Conservation (phyloP, 2,888 invertebrate genomes). For the Lissocephala sabroskyi region DNA sequence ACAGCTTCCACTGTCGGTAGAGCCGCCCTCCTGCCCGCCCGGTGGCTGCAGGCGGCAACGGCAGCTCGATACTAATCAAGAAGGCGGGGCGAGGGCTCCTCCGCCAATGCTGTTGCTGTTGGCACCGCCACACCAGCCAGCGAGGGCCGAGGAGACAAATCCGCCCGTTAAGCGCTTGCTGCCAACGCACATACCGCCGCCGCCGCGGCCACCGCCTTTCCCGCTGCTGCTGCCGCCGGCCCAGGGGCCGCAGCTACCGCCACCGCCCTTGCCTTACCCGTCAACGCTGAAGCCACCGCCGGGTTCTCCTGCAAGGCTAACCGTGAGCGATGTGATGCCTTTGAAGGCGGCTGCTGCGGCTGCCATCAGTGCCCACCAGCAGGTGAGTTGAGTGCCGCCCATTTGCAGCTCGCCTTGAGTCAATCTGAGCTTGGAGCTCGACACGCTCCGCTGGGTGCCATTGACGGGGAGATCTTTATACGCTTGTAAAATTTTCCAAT, state of each 20-base stretch:
- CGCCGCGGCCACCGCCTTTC: slow-evolving; percentile 64
- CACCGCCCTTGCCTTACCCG: slow-evolving; percentile 42
- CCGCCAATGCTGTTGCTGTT: slow-evolving; percentile 6
- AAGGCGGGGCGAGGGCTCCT: too few relatives aligned
- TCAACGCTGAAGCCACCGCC: neutral
- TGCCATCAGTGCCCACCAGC: slow-evolving; percentile 54
- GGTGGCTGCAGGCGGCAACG: slow-evolving; percentile 24
- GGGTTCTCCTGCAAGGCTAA: neutral
- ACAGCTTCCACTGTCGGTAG: slow-evolving; percentile 12
- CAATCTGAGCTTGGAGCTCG: too few relatives aligned
- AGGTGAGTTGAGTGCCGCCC: slow-evolving; percentile 64
- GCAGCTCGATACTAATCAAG: too few relatives aligned
- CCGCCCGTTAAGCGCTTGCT: neutral
- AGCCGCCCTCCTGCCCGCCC: slow-evolving; percentile 11
- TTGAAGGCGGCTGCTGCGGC: slow-evolving; percentile 45
- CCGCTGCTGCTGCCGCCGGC: slow-evolving; percentile 38
- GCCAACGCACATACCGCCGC: slow-evolving; percentile 10
- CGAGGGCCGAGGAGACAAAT: too few relatives aligned
- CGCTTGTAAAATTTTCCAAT: slow-evolving; percentile 40
- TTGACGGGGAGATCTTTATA: slow-evolving; percentile 28
- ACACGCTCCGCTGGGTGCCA: slow-evolving; percentile 14
- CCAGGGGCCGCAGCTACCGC: slow-evolving; percentile 36
- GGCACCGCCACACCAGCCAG: too few relatives aligned
- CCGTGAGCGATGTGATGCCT: too few relatives aligned
- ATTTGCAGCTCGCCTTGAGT: too few relatives aligned